Conservation (phyloP, 2,113 vertebrate genomes). For the Chascanopsetta lugubris region DNA sequence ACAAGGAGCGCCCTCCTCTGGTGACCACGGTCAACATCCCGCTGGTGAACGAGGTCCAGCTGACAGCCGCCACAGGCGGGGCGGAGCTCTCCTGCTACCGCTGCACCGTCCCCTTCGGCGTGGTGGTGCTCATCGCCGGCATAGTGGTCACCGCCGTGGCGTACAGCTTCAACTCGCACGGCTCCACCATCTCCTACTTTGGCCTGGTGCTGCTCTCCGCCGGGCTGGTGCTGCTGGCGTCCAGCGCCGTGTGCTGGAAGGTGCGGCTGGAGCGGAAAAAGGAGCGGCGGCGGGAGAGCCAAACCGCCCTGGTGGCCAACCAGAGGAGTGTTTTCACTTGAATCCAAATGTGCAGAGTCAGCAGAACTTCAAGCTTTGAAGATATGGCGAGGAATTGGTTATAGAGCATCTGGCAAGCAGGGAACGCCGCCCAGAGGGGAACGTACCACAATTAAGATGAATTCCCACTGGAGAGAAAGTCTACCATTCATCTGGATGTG, state of each 20-base stretch:
- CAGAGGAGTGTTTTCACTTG: conserved; percentile 85
- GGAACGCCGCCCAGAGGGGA: conserved; percentile 61
- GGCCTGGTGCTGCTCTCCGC: conserved; percentile 90
- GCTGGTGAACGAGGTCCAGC: conserved; percentile 89
- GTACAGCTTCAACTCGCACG: conserved; percentile 97
- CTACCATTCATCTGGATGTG: conserved; percentile 66
- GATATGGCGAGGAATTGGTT: conserved; percentile 40
- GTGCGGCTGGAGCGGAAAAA: conserved; percentile 88
- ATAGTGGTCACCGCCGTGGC: conserved; percentile 93
- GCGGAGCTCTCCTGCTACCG: conserved; percentile 96
- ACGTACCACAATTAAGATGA: conserved; percentile 69
- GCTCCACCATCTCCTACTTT: conserved; percentile 94
- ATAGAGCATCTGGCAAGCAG: conserved; percentile 55
- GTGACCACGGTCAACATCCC: conserved; percentile 81
- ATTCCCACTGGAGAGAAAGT: conserved; percentile 68
- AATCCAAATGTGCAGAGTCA: not conserved
- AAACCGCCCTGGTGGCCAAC: conserved; percentile 87
- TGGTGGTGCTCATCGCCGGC: conserved; percentile 94
- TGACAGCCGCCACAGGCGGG: conserved; percentile 93
- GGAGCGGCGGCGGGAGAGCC: conserved; percentile 91
- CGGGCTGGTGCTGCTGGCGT: conserved; percentile 87
- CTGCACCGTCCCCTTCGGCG: conserved; percentile 92
- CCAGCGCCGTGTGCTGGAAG: conserved; percentile 92
- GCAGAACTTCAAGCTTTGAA: conserved; percentile 54
- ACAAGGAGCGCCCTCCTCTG: not conserved